phyloP scores from a whole-genome alignment of 1,140 invertebrate species.

The Drosophila murphyi region DNA sequence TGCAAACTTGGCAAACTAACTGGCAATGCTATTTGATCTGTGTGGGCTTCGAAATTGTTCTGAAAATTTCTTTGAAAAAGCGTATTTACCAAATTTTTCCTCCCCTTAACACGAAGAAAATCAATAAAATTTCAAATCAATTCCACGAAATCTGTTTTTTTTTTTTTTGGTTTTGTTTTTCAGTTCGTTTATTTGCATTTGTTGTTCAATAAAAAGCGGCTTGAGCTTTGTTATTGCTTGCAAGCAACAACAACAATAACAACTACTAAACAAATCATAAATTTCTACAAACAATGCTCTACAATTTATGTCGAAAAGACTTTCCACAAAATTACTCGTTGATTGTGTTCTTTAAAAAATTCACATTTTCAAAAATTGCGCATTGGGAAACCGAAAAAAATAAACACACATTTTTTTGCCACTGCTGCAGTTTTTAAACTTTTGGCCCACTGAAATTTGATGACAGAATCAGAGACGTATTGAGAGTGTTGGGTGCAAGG shows the following conservation, averaged over 20 bases:
- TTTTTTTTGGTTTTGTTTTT: background rate
- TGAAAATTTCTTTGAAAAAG: background rate
- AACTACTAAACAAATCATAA: slow-evolving; percentile 25
- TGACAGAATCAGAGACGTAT: slow-evolving; percentile 8
- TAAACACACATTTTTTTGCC: slow-evolving; percentile 25
- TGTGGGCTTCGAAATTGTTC: slow-evolving; percentile 4
- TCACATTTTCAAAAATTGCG: slow-evolving; percentile 29
- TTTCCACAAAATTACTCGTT: slow-evolving; percentile 19
- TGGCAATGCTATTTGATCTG: background rate
- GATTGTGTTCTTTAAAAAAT: slow-evolving; percentile 4
- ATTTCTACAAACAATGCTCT: slow-evolving; percentile 8
- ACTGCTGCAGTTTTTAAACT: slow-evolving; percentile 63
- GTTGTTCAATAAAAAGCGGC: background rate
- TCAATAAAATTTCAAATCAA: slow-evolving; percentile 13
- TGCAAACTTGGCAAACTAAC: background rate
- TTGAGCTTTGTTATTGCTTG: background rate
- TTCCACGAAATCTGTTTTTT: slow-evolving; percentile 3
- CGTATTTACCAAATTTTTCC: background rate
- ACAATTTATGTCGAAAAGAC: slow-evolving; percentile 24
- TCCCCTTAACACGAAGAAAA: background rate
- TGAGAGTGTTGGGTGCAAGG: background rate
- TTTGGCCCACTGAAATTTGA: slow-evolving; percentile 34
- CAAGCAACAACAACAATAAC: slow-evolving; percentile 3
- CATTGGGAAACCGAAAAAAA: background rate
- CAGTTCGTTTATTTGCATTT: slow-evolving; percentile 2